Evolutionary conservation across 2,797 vertebrate genomes (phyloP), one percentile per base, ranked within the genome.

Genomic region (Sylvilagus floridanus): DNA sequence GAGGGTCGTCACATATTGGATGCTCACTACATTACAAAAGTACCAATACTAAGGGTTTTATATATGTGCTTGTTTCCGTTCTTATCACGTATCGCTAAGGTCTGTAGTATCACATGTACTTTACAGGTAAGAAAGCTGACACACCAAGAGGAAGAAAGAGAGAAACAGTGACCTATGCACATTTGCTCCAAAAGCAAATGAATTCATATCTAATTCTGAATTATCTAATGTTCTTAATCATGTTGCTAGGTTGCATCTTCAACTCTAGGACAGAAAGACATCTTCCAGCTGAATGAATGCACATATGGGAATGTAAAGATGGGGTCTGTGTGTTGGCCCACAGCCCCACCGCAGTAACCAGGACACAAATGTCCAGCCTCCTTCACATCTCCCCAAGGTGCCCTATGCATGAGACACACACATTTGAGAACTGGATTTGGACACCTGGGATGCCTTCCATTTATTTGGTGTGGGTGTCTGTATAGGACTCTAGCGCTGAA

Each of bases 351-450:
- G 37, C 16, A 35, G 79, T 57, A 94, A 68, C n/a, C 30, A 19
- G 8, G 30, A 22, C 62, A 77, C n/a, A 50, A 63, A 71, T 71
- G 75, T 26, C 57, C 57, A 84, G 72, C 62, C 6, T 37, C 66
- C 47, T 21, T 69, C 47, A n/a, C 2, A 3, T 47, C 9, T 66
- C 62, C 62, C 71, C 69, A 62, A 30, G 4, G 13, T 60, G 17
- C 7, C 35, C 13, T 3, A 5, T 10, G 24, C 82, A 47, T 5
- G 47, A 65, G 13, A 35, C 30, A 65, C 7, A 26, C 16, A 6
- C 8, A 0, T 0, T 4, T 37, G 57, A 63, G 35, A 50, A n/a
- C 13, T n/a, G 7, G 26, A 5, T 79, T 79, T 50, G 13, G 50
- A 37, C 0, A 21, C 28, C 14, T 5, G 8, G 4, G 10, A 4